Evolutionary conservation across 2,888 invertebrate species (phyloP).

Genomic region (Cheilosia urbana): DNA sequence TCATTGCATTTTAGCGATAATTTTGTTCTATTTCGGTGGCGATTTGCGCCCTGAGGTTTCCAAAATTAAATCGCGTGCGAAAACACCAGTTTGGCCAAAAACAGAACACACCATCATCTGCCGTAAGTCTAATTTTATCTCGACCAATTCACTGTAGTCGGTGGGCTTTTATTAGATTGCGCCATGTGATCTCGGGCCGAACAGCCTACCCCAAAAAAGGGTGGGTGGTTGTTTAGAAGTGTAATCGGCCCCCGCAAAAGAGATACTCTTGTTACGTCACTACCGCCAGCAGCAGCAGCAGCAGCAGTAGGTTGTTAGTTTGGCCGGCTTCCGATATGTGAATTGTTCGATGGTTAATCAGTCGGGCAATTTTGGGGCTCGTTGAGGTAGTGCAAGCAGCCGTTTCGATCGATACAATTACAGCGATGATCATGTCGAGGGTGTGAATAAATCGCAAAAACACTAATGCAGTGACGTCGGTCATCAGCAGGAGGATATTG

Average conservation of each 20-base stretch:
- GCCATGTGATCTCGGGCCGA: constrained; percentile 68
- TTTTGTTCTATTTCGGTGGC: constrained; percentile 44
- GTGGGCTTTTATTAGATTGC: constrained; percentile 55
- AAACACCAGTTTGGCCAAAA: constrained; percentile 49
- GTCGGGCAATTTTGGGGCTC: constrained; percentile 38
- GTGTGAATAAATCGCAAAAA: constrained; percentile 13
- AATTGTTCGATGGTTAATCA: constrained; percentile 58
- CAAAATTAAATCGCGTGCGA: constrained; percentile 58
- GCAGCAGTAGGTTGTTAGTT: constrained; percentile 30
- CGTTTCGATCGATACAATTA: constrained; percentile 34
- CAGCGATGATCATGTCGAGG: constrained; percentile 4
- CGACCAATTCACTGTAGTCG: constrained; percentile 40
- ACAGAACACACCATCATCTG: constrained; percentile 53
- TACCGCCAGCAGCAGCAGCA: background rate
- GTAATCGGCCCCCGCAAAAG: constrained; percentile 30
- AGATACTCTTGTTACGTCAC: constrained; percentile 50
- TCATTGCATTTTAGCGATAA: constrained; percentile 40
- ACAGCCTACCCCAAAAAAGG: constrained; percentile 70
- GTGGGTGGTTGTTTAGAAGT: constrained; percentile 70
- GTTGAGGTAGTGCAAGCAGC: constrained; percentile 49
- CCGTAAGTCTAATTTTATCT: constrained; percentile 55
- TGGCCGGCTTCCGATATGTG: constrained; percentile 47
- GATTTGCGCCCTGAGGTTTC: constrained; percentile 52
- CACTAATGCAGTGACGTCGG: constrained; percentile 42
- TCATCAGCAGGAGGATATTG: constrained; percentile 60